These are phyloP conservation scores for Centrocercus urophasianus DNA, from an alignment of 2,113 vertebrate species.

Conservation along the genomic window DNA sequence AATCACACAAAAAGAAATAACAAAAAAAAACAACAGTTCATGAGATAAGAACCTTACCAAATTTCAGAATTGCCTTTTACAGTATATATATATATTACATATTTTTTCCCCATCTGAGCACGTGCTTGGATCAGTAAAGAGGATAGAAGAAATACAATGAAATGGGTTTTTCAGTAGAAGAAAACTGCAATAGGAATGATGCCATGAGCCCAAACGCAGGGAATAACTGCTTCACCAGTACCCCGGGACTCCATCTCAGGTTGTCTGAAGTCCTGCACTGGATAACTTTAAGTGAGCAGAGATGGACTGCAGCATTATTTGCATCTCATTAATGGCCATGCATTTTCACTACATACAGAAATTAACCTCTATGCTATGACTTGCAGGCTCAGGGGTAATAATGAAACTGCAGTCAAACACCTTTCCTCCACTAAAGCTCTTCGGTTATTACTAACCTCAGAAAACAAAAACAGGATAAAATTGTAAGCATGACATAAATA, in stretches of 20 bases:
- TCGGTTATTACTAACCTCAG: neutral
- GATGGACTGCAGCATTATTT: neutral
- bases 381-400: neutral
- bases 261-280: neutral
- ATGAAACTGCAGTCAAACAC: neutral
- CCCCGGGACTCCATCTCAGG: accelerated
- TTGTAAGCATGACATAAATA: neutral
- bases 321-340: neutral
- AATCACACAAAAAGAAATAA: too few species aligned
- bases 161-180: neutral
- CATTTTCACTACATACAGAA: neutral
- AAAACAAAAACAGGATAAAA: neutral
- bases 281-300: neutral
- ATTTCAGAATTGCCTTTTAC: neutral
- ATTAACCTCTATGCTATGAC: neutral
- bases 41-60: neutral
- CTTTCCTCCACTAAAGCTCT: neutral
- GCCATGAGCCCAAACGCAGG: neutral
- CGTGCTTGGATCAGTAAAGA: neutral
- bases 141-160: neutral
- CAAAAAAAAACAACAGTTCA: neutral
- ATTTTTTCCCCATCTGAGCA: neutral
- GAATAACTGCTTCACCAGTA: neutral
- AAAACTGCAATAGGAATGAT: neutral
- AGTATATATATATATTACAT: neutral